Percentiles rank a stretch among this genome's conserved stretches.
Evolutionary conservation across 1,140 invertebrate genomes (phyloP).

Genomic region (Drosophila varians): DNA sequence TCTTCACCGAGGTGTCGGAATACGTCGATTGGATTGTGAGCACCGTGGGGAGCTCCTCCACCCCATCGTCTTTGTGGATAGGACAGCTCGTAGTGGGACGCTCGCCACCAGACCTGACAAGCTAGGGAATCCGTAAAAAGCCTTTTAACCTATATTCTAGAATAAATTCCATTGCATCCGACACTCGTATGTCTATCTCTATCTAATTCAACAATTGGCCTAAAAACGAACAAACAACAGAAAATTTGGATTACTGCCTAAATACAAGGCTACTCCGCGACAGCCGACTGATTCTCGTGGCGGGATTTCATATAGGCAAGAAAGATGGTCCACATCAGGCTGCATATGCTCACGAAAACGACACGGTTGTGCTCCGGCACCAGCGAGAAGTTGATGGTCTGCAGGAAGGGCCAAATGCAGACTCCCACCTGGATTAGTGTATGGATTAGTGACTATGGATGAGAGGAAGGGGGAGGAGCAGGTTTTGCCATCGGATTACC

Average conservation of each 20-base stretch:
- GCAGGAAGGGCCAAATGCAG: conserved; percentile 91
- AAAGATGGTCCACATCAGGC: conserved; percentile 93
- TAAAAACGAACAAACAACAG: conserved; percentile 19
- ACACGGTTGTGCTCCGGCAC: conserved; percentile 92
- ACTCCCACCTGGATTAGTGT: conserved; percentile 87
- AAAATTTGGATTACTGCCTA: neutral
- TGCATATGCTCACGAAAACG: conserved; percentile 92
- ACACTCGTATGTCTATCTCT: conserved; percentile 21
- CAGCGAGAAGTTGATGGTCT: conserved; percentile 92
- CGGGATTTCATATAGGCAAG: conserved; percentile 92
- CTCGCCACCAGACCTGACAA: conserved; percentile 27
- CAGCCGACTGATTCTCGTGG: conserved; percentile 1
- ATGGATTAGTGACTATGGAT: conserved; percentile 10
- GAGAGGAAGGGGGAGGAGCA: neutral
- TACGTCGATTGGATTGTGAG: conserved; percentile 84
- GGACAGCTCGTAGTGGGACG: conserved; percentile 57
- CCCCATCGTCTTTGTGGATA: conserved; percentile 34
- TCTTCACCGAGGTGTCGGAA: conserved; percentile 84
- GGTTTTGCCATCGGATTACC: conserved; percentile 84
- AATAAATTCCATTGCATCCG: too few relatives aligned
- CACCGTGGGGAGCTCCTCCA: conserved; percentile 28
- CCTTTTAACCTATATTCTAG: too few relatives aligned
- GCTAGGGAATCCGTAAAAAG: neutral
- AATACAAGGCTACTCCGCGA: conserved; percentile 5
- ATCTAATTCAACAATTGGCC: conserved; percentile 47